Base-by-base conservation (phyloP, 2,888 invertebrate genomes). In the Spisula subtruncata region DNA sequence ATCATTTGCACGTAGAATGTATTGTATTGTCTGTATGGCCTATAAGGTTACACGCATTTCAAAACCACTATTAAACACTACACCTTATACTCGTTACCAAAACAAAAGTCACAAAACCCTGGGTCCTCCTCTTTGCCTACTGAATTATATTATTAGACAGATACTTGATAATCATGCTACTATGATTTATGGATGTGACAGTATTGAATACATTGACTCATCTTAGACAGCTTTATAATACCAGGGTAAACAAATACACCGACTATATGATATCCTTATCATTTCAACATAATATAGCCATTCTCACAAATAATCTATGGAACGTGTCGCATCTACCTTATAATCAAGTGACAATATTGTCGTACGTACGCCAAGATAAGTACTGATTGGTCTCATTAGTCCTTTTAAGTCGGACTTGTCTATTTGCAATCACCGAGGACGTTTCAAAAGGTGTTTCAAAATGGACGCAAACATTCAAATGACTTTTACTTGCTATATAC, bases 201-300 rank as follows among this genome's bases (percentile, higher is more conserved):
- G 75, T 75, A 75, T 75, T 32, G 32, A 32, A 71, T 71, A 12
- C 10, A 71, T 20, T 60, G 14, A 25, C 60, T n/a, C 32, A 75
- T 75, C 29, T 32, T 35, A 12, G 75, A 75, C 35, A 75, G 32
- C 75, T 32, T 1, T 75, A 75, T 75, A 75, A 75, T 32, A 75
- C 75, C 75, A 75, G 6, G 35, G 12, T 35, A 75, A 75, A 75
- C 75, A 75, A 75, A 75, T 35, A 35, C 16, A 35, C 1, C 5
- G n/a, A 75, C 35, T 75, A 14, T 32, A 75, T 75, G 75, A 75
- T 75, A 75, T 35, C 75, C 5, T 75, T 75, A 75, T 75, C 75
- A 18, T 35, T 16, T 29, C 16, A 75, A 32, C 18, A 75, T 75
- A 75, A 75, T 75, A 32, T 14, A 75, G 75, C 1, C 35, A 4